Evolutionary conservation across 2,888 invertebrate species (phyloP).

Genomic region (Lypha dubia): DNA sequence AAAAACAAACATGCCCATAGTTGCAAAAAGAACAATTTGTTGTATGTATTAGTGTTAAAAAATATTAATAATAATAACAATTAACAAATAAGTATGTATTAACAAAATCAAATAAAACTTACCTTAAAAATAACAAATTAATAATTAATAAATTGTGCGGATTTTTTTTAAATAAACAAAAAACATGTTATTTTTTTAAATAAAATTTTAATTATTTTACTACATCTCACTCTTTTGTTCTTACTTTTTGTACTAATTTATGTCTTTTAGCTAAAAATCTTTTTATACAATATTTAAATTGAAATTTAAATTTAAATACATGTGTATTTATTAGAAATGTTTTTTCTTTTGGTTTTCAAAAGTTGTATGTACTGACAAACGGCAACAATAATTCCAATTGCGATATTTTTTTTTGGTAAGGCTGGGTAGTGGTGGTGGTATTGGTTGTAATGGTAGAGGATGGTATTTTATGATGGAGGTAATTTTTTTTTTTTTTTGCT

Average conservation of each 20-base stretch:
- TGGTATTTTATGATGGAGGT: slow-evolving; percentile 62
- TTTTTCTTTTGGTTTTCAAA: slow-evolving; percentile 24
- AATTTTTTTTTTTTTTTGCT: neutral
- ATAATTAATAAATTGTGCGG: slow-evolving; percentile 40
- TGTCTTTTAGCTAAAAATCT: slow-evolving; percentile 56
- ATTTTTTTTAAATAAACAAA: slow-evolving; percentile 46
- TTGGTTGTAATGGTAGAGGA: slow-evolving; percentile 72
- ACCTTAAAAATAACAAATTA: slow-evolving; percentile 78
- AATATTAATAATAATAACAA: slow-evolving; percentile 69
- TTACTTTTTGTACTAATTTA: slow-evolving; percentile 70
- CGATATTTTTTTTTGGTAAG: slow-evolving; percentile 61
- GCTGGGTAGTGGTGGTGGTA: slow-evolving; percentile 72
- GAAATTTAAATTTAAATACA: too few relatives aligned
- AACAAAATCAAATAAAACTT: slow-evolving; percentile 78
- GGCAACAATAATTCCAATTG: slow-evolving; percentile 81
- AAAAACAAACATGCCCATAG: slow-evolving; percentile 10
- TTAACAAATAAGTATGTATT: slow-evolving; percentile 31
- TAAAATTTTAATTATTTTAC: slow-evolving; percentile 52
- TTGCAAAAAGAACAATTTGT: neutral
- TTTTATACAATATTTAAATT: slow-evolving; percentile 39
- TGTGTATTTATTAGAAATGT: slow-evolving; percentile 16
- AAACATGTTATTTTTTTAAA: slow-evolving; percentile 58
- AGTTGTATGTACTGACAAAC: slow-evolving; percentile 77
- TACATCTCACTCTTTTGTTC: slow-evolving; percentile 46
- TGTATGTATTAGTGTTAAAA: slow-evolving; percentile 11